Conservation (phyloP, 2,113 vertebrate genomes). For the Toxotes jaculatrix region DNA sequence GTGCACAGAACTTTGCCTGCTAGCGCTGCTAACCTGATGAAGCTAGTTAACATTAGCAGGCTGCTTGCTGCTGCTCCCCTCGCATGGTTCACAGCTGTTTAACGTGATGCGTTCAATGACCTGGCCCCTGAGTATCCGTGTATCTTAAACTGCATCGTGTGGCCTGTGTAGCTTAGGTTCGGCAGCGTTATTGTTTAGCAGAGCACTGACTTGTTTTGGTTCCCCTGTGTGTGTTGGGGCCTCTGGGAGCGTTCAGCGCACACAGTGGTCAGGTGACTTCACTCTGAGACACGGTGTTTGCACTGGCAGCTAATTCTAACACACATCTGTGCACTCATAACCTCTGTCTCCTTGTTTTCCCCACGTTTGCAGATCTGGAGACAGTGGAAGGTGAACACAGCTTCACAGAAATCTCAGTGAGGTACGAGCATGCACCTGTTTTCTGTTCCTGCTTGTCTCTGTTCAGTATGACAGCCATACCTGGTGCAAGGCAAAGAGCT, state of each 20-base stretch:
- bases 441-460: neutral
- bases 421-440: neutral
- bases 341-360: neutral
- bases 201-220: neutral
- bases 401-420: neutral
- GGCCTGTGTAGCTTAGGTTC: too few species aligned
- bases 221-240: neutral
- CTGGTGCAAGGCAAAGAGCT: too few species aligned
- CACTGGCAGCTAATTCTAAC: neutral
- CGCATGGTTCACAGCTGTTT: neutral
- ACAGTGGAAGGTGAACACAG: slow-evolving; percentile 2
- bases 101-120: neutral
- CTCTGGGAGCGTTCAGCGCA: neutral
- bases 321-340: neutral
- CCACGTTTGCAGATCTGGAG: neutral
- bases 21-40: slow-evolving; percentile 44
- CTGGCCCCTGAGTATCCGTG: accelerated
- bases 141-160: too few species aligned
- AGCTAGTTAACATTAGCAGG: slow-evolving; percentile 48
- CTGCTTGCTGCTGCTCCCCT: neutral
- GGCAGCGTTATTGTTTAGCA: too few species aligned
- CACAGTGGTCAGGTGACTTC: neutral
- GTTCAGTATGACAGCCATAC: neutral
- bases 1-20: slow-evolving; percentile 14
- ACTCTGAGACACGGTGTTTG: too few species aligned